phyloP scores from a whole-genome alignment of 2,888 invertebrate genomes.

The Julus scandinavius region DNA sequence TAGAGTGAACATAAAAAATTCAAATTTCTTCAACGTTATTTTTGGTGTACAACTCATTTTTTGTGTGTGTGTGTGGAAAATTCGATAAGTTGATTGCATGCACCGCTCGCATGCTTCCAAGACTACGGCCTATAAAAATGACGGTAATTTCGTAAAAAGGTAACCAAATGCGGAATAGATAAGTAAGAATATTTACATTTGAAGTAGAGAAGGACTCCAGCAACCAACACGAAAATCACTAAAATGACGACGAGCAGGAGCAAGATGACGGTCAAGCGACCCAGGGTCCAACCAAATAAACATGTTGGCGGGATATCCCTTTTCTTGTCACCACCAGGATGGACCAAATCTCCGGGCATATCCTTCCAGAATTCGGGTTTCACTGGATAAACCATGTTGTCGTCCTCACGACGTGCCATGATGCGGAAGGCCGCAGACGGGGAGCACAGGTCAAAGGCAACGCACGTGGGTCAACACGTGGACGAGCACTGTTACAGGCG shows the following conservation, averaged over 20 bases:
- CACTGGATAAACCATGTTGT: slow-evolving; percentile 53
- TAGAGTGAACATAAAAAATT: no score
- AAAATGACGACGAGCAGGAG: slow-evolving; percentile 71
- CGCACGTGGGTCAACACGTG: background rate
- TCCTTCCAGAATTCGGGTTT: slow-evolving; percentile 55
- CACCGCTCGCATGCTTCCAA: no score
- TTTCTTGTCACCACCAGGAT: slow-evolving; percentile 51
- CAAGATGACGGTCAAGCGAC: slow-evolving; percentile 71
- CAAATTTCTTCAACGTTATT: no score
- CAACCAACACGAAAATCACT: slow-evolving; percentile 72
- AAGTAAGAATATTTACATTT: slow-evolving; percentile 70
- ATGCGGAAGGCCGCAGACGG: background rate
- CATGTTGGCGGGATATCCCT: slow-evolving; percentile 56
- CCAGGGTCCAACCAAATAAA: slow-evolving; percentile 57
- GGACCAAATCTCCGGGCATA: slow-evolving; percentile 57
- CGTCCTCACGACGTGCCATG: slow-evolving; percentile 49
- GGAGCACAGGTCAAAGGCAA: background rate
- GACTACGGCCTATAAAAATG: no score
- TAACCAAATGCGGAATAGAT: background rate
- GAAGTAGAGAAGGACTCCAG: slow-evolving; percentile 72
- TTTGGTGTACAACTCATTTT: no score
- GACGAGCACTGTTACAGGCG: background rate
- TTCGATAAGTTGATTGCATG: no score
- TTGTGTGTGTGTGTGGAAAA: no score
- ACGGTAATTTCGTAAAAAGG: background rate